Evolutionary conservation across 2,888 invertebrate species (phyloP).

Genomic region (Trissoscelio sp.): DNA sequence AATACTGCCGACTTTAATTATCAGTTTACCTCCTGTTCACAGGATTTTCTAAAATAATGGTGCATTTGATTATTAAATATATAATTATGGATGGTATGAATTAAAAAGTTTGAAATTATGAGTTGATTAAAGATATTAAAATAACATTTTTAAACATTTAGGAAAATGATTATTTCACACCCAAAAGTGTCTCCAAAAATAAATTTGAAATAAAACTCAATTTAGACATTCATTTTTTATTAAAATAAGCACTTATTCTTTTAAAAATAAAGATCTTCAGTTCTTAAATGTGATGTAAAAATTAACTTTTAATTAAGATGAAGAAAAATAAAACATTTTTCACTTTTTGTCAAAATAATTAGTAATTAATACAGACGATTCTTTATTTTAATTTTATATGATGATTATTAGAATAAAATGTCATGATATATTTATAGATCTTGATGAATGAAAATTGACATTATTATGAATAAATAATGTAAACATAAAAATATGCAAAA

Average conservation of each 20-base stretch:
- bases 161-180: slow-evolving; percentile 17
- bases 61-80: not conserved
- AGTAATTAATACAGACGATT: not conserved
- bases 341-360: not conserved
- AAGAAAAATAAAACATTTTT: not conserved
- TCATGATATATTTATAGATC: not conserved
- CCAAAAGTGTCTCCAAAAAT: slow-evolving; percentile 4
- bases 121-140: too few relatives aligned
- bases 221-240: too few relatives aligned
- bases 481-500: not conserved
- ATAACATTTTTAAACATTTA: too few relatives aligned
- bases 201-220: not conserved
- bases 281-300: not conserved
- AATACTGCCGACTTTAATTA: not conserved
- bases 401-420: not conserved
- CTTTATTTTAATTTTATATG: not conserved
- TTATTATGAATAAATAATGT: not conserved
- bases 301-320: not conserved
- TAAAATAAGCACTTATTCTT: too few relatives aligned
- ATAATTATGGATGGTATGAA: not conserved
- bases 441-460: not conserved
- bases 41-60: not conserved
- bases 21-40: not conserved
- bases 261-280: too few relatives aligned
- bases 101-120: too few relatives aligned